These are phyloP conservation scores for Bambusicola thoracicus DNA, from an alignment of 2,113 vertebrate species.

Conservation along the genomic window DNA sequence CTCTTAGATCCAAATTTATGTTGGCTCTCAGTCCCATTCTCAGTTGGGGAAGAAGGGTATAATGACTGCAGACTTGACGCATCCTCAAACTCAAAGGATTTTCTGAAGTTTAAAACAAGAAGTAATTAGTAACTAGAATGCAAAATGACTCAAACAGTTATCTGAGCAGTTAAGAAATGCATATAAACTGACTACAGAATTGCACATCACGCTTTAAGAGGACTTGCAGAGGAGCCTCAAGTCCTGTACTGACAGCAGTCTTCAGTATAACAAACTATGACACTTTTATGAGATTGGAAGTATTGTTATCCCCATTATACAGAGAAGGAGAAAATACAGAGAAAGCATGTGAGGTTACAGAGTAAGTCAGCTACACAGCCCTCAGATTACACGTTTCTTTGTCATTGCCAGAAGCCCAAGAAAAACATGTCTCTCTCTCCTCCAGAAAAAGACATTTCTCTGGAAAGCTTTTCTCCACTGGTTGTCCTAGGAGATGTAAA, in stretches of 20 bases:
- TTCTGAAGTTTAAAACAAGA: slow-evolving; percentile 79
- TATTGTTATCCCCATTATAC: not conserved
- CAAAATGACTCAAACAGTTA: not conserved
- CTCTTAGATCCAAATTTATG: slow-evolving; percentile 91
- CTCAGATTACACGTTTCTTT: not conserved
- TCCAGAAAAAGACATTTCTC: not conserved
- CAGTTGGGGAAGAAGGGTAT: slow-evolving; percentile 88
- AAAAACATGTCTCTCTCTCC: not conserved
- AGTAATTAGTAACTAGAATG: slow-evolving; percentile 10
- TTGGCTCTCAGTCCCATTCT: slow-evolving; percentile 91
- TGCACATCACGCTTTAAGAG: not conserved
- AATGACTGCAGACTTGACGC: slow-evolving; percentile 87
- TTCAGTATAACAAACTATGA: not conserved
- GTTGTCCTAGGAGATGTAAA: not conserved
- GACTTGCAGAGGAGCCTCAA: not conserved
- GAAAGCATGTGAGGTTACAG: not conserved
- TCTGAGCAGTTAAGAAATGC: not conserved
- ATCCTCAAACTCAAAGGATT: slow-evolving; percentile 94
- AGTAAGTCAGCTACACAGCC: not conserved
- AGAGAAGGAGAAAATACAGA: not conserved
- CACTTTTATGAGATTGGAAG: not conserved
- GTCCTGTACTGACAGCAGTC: not conserved
- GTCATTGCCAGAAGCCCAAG: not conserved
- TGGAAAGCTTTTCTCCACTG: not conserved
- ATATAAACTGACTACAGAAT: not conserved